phyloP scores from a whole-genome alignment of 2,113 vertebrate species.

The Sapajus apella region DNA sequence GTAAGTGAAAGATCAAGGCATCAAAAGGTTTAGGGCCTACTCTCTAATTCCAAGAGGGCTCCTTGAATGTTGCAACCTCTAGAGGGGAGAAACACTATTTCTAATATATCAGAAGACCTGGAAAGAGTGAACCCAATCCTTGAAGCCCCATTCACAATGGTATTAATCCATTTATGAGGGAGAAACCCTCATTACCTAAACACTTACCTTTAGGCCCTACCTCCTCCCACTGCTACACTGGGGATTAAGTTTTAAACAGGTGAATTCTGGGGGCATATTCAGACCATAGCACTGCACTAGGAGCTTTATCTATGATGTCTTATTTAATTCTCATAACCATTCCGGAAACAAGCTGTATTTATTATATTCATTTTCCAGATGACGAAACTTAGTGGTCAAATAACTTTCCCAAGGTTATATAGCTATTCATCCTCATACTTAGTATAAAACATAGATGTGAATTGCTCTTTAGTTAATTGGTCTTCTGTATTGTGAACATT shows the following conservation, averaged over 20 bases:
- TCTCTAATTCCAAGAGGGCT: background rate
- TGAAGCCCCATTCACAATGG: background rate
- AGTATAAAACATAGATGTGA: background rate
- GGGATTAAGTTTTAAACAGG: background rate
- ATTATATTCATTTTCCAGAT: background rate
- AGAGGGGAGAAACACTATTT: background rate
- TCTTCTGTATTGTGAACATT: background rate
- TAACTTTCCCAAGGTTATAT: background rate
- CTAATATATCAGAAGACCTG: background rate
- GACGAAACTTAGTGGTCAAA: background rate
- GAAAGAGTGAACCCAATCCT: background rate
- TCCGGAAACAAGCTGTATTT: background rate
- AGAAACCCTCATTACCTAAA: background rate
- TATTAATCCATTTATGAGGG: background rate
- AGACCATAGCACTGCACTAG: background rate
- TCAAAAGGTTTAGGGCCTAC: background rate
- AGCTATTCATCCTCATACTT: background rate
- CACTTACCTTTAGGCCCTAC: background rate
- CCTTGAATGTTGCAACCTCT: background rate
- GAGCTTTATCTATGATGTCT: background rate
- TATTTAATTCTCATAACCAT: background rate
- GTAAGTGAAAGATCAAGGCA: background rate
- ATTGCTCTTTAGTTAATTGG: conserved; percentile 14
- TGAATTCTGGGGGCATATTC: background rate
- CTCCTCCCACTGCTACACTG: background rate